Evolutionary conservation across 2,888 invertebrate species (phyloP).

Genomic region (Cephus spinipes): DNA sequence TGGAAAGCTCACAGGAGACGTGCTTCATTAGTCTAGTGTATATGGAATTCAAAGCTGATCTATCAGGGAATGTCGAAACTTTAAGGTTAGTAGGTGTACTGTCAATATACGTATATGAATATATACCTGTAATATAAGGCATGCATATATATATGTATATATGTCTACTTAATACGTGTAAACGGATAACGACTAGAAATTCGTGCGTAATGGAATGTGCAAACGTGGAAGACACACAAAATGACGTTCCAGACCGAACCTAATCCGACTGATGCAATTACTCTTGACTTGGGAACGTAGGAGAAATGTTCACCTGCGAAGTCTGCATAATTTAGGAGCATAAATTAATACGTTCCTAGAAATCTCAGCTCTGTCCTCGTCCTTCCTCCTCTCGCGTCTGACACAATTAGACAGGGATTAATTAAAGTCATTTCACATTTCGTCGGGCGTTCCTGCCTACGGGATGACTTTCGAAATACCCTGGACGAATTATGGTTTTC

Average conservation of each 20-base stretch:
- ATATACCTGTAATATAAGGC: background rate
- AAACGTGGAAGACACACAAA: slow-evolving; percentile 31
- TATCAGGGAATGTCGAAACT: background rate
- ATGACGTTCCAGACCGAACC: slow-evolving; percentile 27
- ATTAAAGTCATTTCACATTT: slow-evolving; percentile 63
- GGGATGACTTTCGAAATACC: background rate
- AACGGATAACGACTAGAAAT: background rate
- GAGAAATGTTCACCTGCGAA: slow-evolving; percentile 49
- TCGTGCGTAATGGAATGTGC: slow-evolving; percentile 16
- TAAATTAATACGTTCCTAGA: slow-evolving; percentile 62
- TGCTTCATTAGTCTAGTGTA: background rate
- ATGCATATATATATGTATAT: no score
- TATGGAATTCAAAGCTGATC: background rate
- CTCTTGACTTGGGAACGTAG: background rate
- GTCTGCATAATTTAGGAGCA: slow-evolving; percentile 59
- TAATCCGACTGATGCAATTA: slow-evolving; percentile 28
- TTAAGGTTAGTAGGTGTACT: background rate
- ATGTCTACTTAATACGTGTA: background rate
- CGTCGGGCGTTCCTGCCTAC: slow-evolving; percentile 32
- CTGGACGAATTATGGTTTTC: background rate
- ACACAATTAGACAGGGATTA: slow-evolving; percentile 63
- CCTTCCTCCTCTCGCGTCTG: slow-evolving; percentile 39
- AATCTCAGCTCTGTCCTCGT: slow-evolving; percentile 48
- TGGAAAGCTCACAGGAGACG: background rate
- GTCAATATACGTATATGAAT: background rate